A percentile compares a stretch with the other conserved stretches of the same genome.
Conservation (phyloP, 2,888 invertebrate genomes). For the Himalopsyche kuldschensis region DNA sequence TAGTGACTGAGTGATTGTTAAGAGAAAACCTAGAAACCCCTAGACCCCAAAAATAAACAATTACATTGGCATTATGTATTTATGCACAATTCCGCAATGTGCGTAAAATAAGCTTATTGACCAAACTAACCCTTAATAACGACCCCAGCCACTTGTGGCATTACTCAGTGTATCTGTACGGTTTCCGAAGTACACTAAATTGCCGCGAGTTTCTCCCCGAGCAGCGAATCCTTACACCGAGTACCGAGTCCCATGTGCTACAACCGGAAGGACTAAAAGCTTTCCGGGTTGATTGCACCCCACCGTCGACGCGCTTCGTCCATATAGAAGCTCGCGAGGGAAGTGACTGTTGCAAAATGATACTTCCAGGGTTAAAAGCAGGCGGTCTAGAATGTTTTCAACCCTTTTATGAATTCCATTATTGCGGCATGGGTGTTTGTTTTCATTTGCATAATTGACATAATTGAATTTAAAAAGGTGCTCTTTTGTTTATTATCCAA, state of each 20-base stretch:
- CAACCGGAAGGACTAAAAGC: constrained; percentile 23
- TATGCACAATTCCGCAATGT: not conserved
- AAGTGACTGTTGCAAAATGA: not conserved
- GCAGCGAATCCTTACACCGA: not conserved
- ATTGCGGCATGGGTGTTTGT: not conserved
- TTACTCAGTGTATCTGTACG: not conserved
- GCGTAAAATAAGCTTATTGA: not conserved
- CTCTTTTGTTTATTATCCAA: not conserved
- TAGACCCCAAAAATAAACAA: no score
- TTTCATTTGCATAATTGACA: not conserved
- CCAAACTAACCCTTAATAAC: not conserved
- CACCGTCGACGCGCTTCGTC: not conserved
- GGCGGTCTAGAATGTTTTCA: not conserved
- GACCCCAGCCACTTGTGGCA: constrained; percentile 14
- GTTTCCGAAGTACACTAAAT: not conserved
- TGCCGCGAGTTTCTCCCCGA: not conserved
- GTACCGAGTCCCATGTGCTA: constrained; percentile 12
- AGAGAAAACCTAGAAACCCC: no score
- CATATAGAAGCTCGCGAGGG: not conserved
- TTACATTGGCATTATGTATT: not conserved
- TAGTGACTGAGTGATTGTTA: no score
- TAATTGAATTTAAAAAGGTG: not conserved
- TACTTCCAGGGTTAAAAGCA: constrained; percentile 17
- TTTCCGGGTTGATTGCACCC: constrained; percentile 31
- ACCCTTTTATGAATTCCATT: not conserved